Percentiles rank a stretch among this genome's conserved stretches.
These are phyloP conservation scores for Macropis europaea DNA, from an alignment of 2,888 invertebrate genomes.

Conservation along the genomic window DNA sequence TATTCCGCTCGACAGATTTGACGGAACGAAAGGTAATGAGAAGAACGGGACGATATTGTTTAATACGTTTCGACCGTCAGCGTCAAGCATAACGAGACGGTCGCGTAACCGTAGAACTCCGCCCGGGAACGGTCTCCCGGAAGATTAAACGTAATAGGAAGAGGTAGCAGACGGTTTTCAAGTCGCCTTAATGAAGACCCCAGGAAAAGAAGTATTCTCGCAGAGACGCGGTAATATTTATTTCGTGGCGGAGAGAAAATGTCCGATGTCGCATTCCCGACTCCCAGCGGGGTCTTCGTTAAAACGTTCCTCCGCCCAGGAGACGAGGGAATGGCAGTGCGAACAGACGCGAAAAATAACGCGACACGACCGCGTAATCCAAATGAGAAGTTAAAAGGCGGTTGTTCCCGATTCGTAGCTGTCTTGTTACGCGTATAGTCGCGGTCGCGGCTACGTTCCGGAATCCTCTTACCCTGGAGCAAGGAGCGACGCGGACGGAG, in stretches of 20 bases:
- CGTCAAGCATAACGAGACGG: no score
- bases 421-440: constrained; percentile 27
- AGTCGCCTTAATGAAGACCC: constrained; percentile 25
- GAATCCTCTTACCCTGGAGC: constrained; percentile 68
- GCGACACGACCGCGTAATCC: constrained; percentile 58
- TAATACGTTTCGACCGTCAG: background rate
- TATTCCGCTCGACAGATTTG: background rate
- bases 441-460: constrained; percentile 51
- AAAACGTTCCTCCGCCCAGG: constrained; percentile 34
- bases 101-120: background rate
- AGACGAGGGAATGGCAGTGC: constrained; percentile 19
- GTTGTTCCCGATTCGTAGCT: constrained; percentile 48
- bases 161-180: constrained; percentile 9
- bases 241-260: constrained; percentile 35
- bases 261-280: constrained; percentile 8
- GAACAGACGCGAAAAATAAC: constrained; percentile 43
- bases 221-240: constrained; percentile 33
- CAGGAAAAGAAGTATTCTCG: background rate
- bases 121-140: background rate
- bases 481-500: no score
- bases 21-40: background rate
- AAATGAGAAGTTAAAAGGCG: constrained; percentile 65
- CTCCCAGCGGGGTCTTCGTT: constrained; percentile 18
- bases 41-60: background rate
- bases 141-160: constrained; percentile 12